Base-by-base conservation (phyloP, 2,888 invertebrate genomes). In the Cotesia congregata region DNA sequence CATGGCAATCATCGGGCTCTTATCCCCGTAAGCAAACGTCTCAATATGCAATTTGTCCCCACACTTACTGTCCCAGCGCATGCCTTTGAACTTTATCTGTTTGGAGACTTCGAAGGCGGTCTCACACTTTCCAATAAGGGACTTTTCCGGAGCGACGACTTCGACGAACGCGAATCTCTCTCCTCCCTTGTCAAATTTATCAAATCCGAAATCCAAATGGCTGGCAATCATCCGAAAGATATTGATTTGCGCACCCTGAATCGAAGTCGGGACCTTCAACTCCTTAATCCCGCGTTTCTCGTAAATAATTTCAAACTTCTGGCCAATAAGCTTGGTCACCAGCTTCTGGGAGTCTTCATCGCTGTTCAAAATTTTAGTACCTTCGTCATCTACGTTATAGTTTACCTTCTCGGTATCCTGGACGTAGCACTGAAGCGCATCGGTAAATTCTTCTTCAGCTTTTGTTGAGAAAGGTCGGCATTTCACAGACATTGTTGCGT, bases 1-100 rank as follows among this genome's bases (percentile, higher is more conserved):
- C 17, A 81, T 73, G 6, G 73, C 78, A 76, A 81, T 74, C 15
- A 78, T 64, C 12, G 77, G 77, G 62, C 71, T 67, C 50, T 65
- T 74, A 38, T 67, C 65, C 38, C 74, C 74, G 50, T 74, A 77
- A 3, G 74, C 71, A 67, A 59, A 67, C n/a, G 74, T 77, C 9
- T 74, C 77, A 17, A 77, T 30, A 71, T 77, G 40, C 5, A 77
- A 30, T 74, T 71, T 71, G 67, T 77, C 50, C 4, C 65, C 67
- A 67, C 77, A 77, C 17, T 67, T 60, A n/a, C 71, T 74, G 30
- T 15, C 67, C 74, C 74, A 74, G 7, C 70, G 74, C n/a, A 41
- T 65, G 15, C 67, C 38, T n/a, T 61, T 70, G 40, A 69, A 64
- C 6, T 74, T 74, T 17, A 70, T 71, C 60, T 77, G 74, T 20